Evolutionary conservation across 2,113 vertebrate genomes (phyloP), one percentile per base, ranked within the genome.

Genomic region (Sander vitreus): DNA sequence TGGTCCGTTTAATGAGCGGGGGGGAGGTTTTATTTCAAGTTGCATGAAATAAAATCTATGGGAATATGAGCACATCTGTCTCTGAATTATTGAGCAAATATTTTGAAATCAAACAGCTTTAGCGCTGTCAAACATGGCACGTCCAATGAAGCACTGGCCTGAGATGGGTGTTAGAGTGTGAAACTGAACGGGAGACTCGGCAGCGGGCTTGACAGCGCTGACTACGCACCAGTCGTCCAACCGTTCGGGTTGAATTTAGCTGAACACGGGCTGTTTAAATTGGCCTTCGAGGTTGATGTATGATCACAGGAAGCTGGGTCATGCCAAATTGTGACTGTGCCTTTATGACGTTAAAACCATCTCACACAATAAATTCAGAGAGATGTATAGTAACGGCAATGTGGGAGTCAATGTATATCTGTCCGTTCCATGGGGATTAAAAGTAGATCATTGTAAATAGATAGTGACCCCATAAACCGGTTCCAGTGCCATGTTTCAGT

Each of bases 21-120:
- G 77, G 78, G 3, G 3, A 80, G 87, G 80, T 92, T 91, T 87
- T 63, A 85, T 87, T 89, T 90, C 84, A 78, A 77, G 77, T 86
- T 73, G 88, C 78, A 10, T 90, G 88, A 89, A 93, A 93, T 91
- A 47, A 88, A 92, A 93, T 93, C 88, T 91, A 83, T 72, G 63
- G 80, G 85, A 88, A 85, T 77, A 91, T 60, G 66, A 86, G 86
- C 88, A 90, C 90, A 89, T 93, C 91, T 93, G 93, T 92, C 88
- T 94, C 76, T 75, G 88, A 90, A 94, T 88, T 89, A 91, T 89
- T 92, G 86, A 90, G 81, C 84, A 91, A 92, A 94, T 94, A 94
- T 94, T 94, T 90, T 86, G 83, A 93, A 92, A 85, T 87, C 73
- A 93, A 93, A 93, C 91, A 91, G 86, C 75, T 83, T 88, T 86